Percentiles rank a stretch among this genome's conserved stretches.
Evolutionary conservation across 2,797 vertebrate species (phyloP).

Genomic region (Nyctalus aviator): DNA sequence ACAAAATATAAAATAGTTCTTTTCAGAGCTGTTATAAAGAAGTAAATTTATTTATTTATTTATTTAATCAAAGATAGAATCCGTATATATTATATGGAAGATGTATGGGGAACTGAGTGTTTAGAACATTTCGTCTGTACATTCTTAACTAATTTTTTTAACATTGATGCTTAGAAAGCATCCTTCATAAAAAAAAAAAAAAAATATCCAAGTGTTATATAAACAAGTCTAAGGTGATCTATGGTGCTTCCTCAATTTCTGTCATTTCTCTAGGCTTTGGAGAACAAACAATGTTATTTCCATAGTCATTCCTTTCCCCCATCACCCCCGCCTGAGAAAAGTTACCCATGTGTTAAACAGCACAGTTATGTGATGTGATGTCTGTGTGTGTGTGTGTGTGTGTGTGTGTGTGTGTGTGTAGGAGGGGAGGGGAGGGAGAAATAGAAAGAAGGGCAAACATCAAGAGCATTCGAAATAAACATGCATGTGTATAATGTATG

Average conservation of each 20-base stretch:
- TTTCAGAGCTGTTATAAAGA: not conserved
- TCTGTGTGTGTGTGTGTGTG: not conserved
- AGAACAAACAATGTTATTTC: slow-evolving; percentile 10
- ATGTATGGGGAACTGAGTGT: not conserved
- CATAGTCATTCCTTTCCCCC: not conserved
- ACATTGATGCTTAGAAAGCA: slow-evolving; percentile 20
- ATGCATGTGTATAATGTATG: not conserved
- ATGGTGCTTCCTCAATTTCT: not conserved
- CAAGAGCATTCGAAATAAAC: slow-evolving; percentile 42
- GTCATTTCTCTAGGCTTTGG: not conserved
- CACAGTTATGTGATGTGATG: not conserved
- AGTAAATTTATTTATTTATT: not conserved
- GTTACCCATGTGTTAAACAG: slow-evolving; percentile 14
- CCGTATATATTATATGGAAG: not conserved
- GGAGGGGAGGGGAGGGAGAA: not conserved
- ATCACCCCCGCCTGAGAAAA: not conserved
- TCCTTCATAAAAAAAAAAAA: not conserved
- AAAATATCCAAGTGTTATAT: slow-evolving; percentile 6
- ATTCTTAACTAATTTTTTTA: slow-evolving; percentile 42
- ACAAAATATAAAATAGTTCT: not conserved
- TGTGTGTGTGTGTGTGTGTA: not conserved
- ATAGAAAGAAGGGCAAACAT: not conserved
- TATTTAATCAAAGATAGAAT: not conserved
- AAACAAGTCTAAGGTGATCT: not conserved
- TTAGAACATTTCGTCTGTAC: not conserved